Evolutionary conservation across 2,113 vertebrate species (phyloP).

Genomic region (Ivindomyrus marchei): DNA sequence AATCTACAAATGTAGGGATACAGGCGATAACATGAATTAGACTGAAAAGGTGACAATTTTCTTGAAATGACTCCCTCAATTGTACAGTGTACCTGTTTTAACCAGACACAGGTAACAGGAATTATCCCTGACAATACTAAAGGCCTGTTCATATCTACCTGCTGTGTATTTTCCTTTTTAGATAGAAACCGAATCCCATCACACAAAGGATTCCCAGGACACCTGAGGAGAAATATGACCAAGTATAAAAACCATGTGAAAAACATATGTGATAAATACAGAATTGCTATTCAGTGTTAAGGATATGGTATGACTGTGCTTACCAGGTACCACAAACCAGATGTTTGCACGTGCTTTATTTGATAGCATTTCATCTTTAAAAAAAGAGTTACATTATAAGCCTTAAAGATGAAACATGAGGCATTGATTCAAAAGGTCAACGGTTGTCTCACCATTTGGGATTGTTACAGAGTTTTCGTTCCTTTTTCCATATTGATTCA

Average conservation of each 20-base stretch:
- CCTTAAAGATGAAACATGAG: neutral
- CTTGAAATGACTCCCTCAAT: neutral
- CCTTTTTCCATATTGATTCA: conserved; percentile 2
- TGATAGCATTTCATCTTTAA: neutral
- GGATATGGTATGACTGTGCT: neutral
- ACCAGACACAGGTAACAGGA: neutral
- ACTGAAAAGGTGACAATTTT: neutral
- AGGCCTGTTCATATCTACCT: neutral
- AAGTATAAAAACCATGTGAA: neutral
- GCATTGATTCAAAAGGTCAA: neutral
- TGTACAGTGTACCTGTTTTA: neutral
- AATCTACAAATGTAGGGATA: neutral
- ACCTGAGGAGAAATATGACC: neutral
- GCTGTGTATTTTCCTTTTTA: neutral
- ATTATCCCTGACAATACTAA: neutral
- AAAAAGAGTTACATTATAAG: neutral
- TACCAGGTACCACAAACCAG: neutral
- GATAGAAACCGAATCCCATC: too few species aligned
- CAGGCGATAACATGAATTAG: neutral
- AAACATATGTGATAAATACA: neutral
- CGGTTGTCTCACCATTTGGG: neutral
- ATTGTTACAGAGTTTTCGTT: neutral
- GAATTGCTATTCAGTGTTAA: neutral
- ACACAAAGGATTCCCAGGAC: too few species aligned
- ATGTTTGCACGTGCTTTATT: neutral